Percentiles rank a stretch among this genome's conserved stretches.
Evolutionary conservation across 92 coral and sea anemone genomes (phyloP).

Genomic region (Palythoa heliodiscus): DNA sequence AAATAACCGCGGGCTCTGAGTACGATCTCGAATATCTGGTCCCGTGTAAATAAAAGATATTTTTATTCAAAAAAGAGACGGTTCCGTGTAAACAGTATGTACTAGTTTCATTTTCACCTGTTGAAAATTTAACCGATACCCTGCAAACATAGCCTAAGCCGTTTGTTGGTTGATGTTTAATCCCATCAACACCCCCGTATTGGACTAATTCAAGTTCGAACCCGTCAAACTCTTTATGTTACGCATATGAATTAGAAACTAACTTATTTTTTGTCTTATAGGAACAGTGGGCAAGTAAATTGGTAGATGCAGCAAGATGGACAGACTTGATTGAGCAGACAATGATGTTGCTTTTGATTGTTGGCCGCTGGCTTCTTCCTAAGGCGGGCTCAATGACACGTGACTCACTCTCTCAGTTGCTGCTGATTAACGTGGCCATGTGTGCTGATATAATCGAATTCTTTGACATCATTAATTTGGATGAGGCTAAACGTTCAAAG

Average conservation of each 20-base stretch:
- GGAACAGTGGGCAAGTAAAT: not conserved
- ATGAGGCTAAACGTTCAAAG: constrained; percentile 59
- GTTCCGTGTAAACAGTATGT: no score
- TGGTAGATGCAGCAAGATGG: constrained; percentile 50
- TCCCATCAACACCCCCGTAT: no score
- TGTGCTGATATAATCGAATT: constrained; percentile 98
- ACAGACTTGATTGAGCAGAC: constrained; percentile 93
- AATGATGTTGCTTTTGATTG: constrained; percentile 84
- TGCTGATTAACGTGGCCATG: constrained; percentile 93
- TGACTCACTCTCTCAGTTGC: constrained; percentile 92
- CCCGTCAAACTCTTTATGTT: no score
- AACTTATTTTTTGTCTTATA: not conserved
- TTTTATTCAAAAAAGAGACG: no score
- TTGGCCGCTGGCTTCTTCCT: constrained; percentile 97
- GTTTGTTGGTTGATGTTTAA: no score
- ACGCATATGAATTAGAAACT: not conserved
- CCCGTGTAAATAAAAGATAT: no score
- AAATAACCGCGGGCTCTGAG: no score
- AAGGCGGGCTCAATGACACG: constrained; percentile 81
- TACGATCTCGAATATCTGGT: no score
- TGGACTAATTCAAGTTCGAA: no score
- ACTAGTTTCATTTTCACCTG: no score
- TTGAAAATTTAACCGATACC: no score
- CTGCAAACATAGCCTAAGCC: no score
- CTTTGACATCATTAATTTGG: constrained; percentile 86